phyloP scores from a whole-genome alignment of 2,888 invertebrate genomes.

The Aphodius sticticus region DNA sequence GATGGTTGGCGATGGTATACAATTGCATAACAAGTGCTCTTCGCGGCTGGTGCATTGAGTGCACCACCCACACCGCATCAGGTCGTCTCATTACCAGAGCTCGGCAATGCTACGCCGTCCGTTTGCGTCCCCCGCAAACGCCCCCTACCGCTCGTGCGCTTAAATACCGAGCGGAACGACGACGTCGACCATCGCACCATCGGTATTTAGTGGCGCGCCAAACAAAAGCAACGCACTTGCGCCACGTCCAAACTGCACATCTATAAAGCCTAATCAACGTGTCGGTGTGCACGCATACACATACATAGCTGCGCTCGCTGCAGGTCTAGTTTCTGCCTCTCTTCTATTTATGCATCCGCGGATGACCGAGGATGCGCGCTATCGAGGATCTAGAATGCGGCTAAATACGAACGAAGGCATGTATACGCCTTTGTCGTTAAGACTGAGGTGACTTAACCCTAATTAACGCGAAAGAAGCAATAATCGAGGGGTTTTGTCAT shows the following conservation, averaged over 20 bases:
- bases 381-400: too few species aligned
- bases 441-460: too few species aligned
- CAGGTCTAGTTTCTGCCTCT: too few species aligned
- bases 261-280: background rate
- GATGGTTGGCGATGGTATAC: background rate
- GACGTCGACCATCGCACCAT: background rate
- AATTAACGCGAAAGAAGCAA: too few species aligned
- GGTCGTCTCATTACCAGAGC: background rate
- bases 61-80: background rate
- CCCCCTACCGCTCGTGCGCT: background rate
- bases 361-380: too few species aligned
- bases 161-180: background rate
- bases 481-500: too few species aligned
- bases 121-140: background rate
- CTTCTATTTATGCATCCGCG: too few species aligned
- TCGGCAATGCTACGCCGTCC: background rate
- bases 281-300: background rate
- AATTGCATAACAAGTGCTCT: background rate
- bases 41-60: background rate
- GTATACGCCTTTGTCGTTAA: too few species aligned
- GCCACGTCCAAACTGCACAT: background rate
- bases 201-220: background rate
- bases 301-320: too few species aligned
- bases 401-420: too few species aligned
- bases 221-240: constrained; percentile 4